Evolutionary conservation across 35 echinoderm and acorn worm species (phyloP), one percentile per base, ranked within the genome.

Genomic region (Ophioderma brevispina): DNA sequence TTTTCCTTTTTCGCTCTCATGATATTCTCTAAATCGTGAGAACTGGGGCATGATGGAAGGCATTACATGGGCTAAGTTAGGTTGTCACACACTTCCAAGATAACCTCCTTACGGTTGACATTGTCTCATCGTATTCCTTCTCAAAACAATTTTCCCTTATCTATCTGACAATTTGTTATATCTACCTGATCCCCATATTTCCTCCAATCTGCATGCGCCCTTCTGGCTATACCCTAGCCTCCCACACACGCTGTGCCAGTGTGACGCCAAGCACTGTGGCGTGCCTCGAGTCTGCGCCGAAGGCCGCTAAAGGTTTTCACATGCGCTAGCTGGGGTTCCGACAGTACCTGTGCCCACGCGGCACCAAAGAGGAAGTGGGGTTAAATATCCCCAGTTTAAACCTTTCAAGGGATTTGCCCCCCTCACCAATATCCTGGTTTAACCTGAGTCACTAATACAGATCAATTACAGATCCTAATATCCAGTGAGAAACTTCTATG

Each of bases 141-240:
- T 70, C 59, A 70, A 70, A 70, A 70, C 59, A 70, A 25, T 70
- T 70, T 25, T 30, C 17, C 28, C 59, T 70, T 70, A 70, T 70
- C 59, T 70, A 25, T 25, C 28, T 70, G 59, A 70, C 59, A 70
- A 70, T 70, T 70, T 70, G 59, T 70, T 70, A 70, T 70, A 70
- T 70, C 59, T 70, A 70, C 59, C 59, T 70, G 59, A 70, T 70
- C 59, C 59, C 59, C 59, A 30, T 70, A 70, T 30, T 70, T 70
- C 59, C 59, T 21, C 46, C 46, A 52, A 52, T 52, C 46, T 52
- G 46, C 46, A 25, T 70, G 59, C 59, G n/a, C 59, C 59, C 59
- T 70, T 70, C 59, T 70, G 59, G 59, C 59, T 70, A 70, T 70
- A 25, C 15, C 5, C 28, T 70, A 70, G 59, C 4, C 23, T 70